Base-by-base conservation (phyloP, 2,888 invertebrate species). In the Melanostoma scalare region DNA sequence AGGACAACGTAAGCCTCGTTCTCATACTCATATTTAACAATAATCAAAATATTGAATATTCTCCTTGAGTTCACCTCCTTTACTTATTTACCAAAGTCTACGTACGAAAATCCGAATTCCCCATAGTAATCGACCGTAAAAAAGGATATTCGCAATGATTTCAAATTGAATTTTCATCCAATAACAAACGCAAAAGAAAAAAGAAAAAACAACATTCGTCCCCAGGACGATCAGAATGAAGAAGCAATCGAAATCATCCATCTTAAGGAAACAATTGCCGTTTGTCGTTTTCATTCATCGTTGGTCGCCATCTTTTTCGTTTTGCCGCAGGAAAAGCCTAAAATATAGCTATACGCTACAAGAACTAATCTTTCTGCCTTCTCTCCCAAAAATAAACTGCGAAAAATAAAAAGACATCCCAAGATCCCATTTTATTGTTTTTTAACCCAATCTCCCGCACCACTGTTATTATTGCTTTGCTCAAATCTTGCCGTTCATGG, bases 141-240 rank as follows among this genome's bases (percentile, higher is more conserved):
- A 74, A 79, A 46, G 78, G 73, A 82, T 77, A 73, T 73, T 72
- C 71, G 71, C 74, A 78, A 84, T 84, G 78, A 56, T 84, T 30
- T 38, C 50, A 84, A 84, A 84, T 84, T 78, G 79, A 84, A 78
- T 84, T 84, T 84, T 84, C 78, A 74, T 84, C 74, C 78, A 78
- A 78, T 84, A 84, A 78, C 74, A 84, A 84, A 78, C 61, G 48
- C 69, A 79, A 74, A 84, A 84, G 78, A 84, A 65, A 78, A 84
- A 79, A 74, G 78, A 84, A 84, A 84, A 65, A 78, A 84, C 82
- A 78, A 78, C 74, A 78, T 84, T 74, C 78, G 63, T 58, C 69
- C 75, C 69, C 58, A 58, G 50, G 58, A 44, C 20, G 0, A 20
- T 20, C 48, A 71, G 30, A 42, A 61, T 6, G 36, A 38, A 53